Conservation (phyloP, 2,888 invertebrate genomes). For the Actias luna region DNA sequence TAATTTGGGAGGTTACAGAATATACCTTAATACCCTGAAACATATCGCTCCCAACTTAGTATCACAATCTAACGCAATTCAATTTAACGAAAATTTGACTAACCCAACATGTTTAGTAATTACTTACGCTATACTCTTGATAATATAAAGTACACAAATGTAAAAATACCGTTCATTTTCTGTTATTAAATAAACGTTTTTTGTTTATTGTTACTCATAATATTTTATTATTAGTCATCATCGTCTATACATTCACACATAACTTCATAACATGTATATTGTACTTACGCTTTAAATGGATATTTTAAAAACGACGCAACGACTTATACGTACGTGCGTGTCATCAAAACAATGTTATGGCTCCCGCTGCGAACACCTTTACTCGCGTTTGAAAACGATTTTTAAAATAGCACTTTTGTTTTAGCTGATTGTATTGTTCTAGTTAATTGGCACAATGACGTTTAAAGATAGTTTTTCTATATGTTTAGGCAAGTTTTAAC, state of each 20-base stretch:
- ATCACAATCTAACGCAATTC: too few species aligned
- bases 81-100: too few species aligned
- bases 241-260: constrained; percentile 6
- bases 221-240: constrained; percentile 14
- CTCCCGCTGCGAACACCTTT: constrained; percentile 37
- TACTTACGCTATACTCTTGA: neutral
- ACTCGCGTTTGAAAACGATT: constrained; percentile 24
- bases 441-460: neutral
- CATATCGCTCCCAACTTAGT: too few species aligned
- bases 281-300: constrained; percentile 7
- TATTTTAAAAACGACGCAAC: constrained; percentile 17
- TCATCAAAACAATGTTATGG: constrained; percentile 26
- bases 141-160: neutral
- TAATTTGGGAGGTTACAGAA: too few species aligned
- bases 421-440: neutral
- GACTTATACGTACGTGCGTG: constrained; percentile 19
- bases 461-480: neutral
- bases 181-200: neutral
- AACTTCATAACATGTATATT: neutral
- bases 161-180: neutral
- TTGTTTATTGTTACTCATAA: neutral
- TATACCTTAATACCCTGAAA: too few species aligned
- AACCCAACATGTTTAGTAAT: too few species aligned
- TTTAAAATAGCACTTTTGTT: constrained; percentile 10
- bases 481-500: neutral